A percentile compares a stretch with the other conserved stretches of the same genome.
Evolutionary conservation across 2,888 invertebrate genomes (phyloP).

Genomic region (Dorcus hopei): DNA sequence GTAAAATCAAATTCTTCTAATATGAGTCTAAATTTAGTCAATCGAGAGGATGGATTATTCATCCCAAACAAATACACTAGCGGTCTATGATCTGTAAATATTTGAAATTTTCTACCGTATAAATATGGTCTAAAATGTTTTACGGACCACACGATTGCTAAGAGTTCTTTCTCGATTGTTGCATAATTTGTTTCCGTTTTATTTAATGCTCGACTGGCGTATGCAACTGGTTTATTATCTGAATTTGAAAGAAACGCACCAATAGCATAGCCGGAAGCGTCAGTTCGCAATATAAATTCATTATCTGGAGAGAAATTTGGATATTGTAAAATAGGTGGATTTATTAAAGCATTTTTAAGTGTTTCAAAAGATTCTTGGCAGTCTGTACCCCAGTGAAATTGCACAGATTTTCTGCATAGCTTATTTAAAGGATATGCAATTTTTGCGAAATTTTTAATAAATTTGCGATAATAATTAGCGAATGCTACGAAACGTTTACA

Average conservation of each 20-base stretch:
- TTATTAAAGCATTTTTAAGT: neutral
- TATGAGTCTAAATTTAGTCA: constrained; percentile 26
- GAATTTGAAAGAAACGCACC: too few species aligned
- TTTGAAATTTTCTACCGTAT: constrained; percentile 24
- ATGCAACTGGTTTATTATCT: constrained; percentile 5
- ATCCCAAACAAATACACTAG: constrained; percentile 17
- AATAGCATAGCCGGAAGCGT: too few species aligned
- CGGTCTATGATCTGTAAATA: too few species aligned
- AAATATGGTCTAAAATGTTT: constrained; percentile 21
- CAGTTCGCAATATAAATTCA: too few species aligned
- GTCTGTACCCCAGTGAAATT: constrained; percentile 6
- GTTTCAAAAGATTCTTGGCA: constrained; percentile 4
- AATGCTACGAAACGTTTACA: constrained; percentile 18
- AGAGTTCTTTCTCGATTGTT: constrained; percentile 28
- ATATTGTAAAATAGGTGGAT: too few species aligned
- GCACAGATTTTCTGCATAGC: too few species aligned
- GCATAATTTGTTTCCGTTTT: constrained; percentile 28
- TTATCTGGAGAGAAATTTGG: too few species aligned
- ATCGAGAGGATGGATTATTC: constrained; percentile 25
- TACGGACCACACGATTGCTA: constrained; percentile 25
- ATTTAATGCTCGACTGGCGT: constrained; percentile 25
- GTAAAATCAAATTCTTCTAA: constrained; percentile 25
- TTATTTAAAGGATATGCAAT: too few species aligned
- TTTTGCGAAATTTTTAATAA: too few species aligned
- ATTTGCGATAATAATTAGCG: constrained; percentile 20